These are phyloP conservation scores for Troides aeacus DNA, from an alignment of 2,888 invertebrate genomes.

Conservation along the genomic window DNA sequence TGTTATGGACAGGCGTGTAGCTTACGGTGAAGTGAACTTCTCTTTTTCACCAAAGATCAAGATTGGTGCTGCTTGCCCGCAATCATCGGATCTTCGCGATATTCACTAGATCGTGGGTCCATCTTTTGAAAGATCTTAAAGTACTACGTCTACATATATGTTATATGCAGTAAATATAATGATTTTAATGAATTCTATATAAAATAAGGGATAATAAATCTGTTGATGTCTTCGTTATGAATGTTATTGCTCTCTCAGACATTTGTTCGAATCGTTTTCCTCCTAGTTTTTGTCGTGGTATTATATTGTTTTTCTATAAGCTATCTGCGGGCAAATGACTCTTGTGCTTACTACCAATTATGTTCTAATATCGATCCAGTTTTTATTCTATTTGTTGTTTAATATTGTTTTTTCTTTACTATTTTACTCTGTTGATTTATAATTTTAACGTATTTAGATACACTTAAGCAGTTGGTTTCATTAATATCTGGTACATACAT, in stretches of 20 bases:
- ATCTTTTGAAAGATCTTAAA: too few species aligned
- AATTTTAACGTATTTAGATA: too few species aligned
- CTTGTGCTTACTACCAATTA: not conserved
- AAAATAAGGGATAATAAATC: not conserved
- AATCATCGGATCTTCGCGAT: too few species aligned
- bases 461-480: too few species aligned
- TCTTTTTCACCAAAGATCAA: too few species aligned
- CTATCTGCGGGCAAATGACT: not conserved
- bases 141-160: not conserved
- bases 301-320: not conserved
- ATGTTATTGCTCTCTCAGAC: not conserved
- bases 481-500: too few species aligned
- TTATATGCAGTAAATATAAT: not conserved
- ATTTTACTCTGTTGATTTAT: not conserved
- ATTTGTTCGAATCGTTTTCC: conserved; percentile 7
- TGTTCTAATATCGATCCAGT: not conserved
- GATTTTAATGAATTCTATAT: too few species aligned
- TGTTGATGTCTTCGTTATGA: not conserved
- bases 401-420: not conserved
- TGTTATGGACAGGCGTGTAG: too few species aligned
- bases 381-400: not conserved
- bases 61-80: too few species aligned
- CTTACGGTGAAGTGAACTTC: too few species aligned
- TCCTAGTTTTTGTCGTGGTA: not conserved
- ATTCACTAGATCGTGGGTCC: too few species aligned